Conservation (phyloP, 2,888 invertebrate species). For the Sphinx pinastri region DNA sequence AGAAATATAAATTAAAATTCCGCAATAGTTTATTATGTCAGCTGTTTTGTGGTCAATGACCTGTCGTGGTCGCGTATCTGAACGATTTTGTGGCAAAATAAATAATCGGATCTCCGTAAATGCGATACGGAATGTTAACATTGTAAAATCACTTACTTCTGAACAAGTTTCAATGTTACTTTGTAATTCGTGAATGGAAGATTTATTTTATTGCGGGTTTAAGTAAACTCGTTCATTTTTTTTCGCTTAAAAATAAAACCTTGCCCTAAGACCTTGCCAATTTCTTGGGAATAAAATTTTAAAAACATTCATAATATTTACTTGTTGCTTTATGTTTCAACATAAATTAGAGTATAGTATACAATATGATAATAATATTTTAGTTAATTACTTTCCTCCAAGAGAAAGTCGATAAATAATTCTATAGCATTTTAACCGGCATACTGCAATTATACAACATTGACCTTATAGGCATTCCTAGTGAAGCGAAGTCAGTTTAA, state of each 20-base stretch:
- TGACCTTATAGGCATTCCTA: not conserved
- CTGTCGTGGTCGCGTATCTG: not conserved
- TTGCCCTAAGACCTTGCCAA: not conserved
- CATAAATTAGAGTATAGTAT: not conserved
- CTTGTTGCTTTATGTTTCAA: no score
- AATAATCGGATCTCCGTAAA: conserved; percentile 14
- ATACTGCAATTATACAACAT: not conserved
- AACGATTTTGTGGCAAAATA: conserved; percentile 13
- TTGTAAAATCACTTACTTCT: not conserved
- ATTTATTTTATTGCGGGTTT: not conserved
- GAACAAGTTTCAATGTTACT: conserved; percentile 1
- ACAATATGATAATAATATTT: not conserved
- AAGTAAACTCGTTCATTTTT: not conserved
- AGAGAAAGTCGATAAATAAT: not conserved
- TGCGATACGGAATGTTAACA: conserved; percentile 2
- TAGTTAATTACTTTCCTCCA: not conserved
- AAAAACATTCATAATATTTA: no score
- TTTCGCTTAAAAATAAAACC: not conserved
- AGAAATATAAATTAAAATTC: conserved; percentile 13
- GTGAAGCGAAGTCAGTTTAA: not conserved
- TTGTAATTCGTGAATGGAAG: not conserved
- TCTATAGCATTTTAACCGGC: not conserved
- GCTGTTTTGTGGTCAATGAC: conserved; percentile 21
- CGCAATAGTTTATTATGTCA: conserved; percentile 13
- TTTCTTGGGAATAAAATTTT: not conserved